A percentile compares a stretch with the other conserved stretches of the same genome.
phyloP scores from a whole-genome alignment of 2,113 vertebrate species.

The Megaptera novaeangliae region DNA sequence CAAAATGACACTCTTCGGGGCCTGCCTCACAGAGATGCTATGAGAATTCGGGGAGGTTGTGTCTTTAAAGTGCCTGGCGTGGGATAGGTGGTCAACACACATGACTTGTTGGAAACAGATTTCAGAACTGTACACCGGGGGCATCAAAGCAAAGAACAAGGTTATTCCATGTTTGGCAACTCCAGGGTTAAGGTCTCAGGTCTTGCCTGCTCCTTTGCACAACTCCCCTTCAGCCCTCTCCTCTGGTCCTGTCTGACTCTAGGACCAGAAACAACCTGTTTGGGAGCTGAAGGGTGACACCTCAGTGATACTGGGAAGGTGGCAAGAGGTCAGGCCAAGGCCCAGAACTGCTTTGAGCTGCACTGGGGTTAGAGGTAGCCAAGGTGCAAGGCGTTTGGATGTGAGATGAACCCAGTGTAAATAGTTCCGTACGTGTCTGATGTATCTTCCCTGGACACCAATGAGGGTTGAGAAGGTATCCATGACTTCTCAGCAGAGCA shows the following conservation, averaged over 20 bases:
- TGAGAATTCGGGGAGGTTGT: background rate
- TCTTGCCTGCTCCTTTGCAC: background rate
- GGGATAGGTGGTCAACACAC: background rate
- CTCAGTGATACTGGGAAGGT: background rate
- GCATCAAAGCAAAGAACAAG: background rate
- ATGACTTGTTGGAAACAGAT: background rate
- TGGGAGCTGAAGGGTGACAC: background rate
- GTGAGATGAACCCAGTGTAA: slow-evolving; percentile 24
- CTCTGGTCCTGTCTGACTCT: background rate
- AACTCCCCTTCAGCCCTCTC: background rate
- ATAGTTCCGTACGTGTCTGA: background rate
- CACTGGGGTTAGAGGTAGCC: background rate
- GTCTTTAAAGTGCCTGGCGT: background rate
- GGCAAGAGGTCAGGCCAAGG: background rate
- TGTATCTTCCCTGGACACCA: background rate
- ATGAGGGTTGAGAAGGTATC: background rate
- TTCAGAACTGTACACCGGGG: background rate
- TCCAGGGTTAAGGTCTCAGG: background rate
- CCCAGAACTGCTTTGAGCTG: background rate
- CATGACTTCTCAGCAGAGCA: background rate
- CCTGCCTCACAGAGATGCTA: background rate
- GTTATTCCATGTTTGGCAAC: background rate
- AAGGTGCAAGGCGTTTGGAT: slow-evolving; percentile 21
- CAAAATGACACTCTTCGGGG: background rate
- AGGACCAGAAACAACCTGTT: background rate